Conservation (phyloP, 2,888 invertebrate species). For the Mythimna pallens region DNA sequence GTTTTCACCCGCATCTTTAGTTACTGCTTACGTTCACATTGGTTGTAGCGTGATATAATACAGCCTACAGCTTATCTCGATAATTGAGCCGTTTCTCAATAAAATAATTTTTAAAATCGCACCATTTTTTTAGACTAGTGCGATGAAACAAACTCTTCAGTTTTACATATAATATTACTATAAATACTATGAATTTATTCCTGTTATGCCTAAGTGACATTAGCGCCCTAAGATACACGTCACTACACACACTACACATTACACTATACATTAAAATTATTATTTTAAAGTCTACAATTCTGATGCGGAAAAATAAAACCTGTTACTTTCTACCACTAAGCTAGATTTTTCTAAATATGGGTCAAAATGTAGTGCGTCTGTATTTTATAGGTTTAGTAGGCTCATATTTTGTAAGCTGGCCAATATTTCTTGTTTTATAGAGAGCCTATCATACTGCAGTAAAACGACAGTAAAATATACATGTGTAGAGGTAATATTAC, state of each 20-base stretch:
- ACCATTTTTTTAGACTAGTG: no score
- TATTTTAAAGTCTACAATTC: background rate
- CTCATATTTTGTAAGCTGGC: slow-evolving; percentile 41
- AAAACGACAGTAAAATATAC: slow-evolving; percentile 51
- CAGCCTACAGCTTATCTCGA: no score
- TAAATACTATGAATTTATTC: background rate
- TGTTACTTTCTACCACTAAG: background rate
- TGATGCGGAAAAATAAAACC: background rate
- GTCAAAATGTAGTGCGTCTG: slow-evolving; percentile 37
- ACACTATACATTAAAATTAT: background rate
- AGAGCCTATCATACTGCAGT: slow-evolving; percentile 42
- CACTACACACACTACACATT: no score
- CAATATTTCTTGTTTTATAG: slow-evolving; percentile 58
- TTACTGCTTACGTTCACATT: no score
- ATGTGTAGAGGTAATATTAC: slow-evolving; percentile 41
- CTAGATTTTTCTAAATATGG: slow-evolving; percentile 15
- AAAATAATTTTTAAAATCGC: no score
- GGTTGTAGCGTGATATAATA: no score
- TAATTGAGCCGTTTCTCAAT: no score
- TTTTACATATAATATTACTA: no score
- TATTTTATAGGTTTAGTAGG: slow-evolving; percentile 46
- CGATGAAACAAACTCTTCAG: no score
- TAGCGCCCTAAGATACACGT: background rate
- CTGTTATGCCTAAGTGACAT: background rate
- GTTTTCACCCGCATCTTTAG: no score